Percentiles rank a stretch among this genome's conserved stretches.
Conservation (phyloP, 2,797 vertebrate species). For the Labeo calbasu region DNA sequence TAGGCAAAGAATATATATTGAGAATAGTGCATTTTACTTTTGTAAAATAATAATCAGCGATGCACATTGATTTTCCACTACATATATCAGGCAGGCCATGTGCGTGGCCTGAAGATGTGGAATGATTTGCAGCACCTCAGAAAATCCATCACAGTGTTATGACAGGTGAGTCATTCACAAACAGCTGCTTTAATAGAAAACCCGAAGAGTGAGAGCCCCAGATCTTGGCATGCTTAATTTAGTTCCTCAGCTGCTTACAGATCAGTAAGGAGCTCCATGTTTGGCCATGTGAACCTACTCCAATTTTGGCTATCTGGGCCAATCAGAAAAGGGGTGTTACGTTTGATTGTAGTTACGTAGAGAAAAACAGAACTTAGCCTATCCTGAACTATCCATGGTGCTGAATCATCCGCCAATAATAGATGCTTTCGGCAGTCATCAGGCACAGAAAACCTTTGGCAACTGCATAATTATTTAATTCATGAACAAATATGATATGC, state of each 20-base stretch:
- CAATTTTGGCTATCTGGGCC: conserved; percentile 74
- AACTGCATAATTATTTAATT: not conserved
- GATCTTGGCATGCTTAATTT: conserved; percentile 68
- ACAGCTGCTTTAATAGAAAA: conserved; percentile 34
- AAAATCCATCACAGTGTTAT: not conserved
- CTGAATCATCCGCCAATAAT: conserved; percentile 56
- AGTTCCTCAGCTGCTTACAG: conserved; percentile 54
- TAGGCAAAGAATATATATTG: not conserved
- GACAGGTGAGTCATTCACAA: conserved; percentile 27
- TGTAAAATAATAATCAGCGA: not conserved
- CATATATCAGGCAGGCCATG: not conserved
- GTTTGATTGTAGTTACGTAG: not conserved
- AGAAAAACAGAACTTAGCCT: not conserved
- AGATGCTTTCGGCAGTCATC: not conserved
- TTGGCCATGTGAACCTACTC: conserved; percentile 77
- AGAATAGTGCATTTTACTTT: not conserved
- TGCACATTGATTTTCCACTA: not conserved
- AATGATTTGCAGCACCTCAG: not conserved
- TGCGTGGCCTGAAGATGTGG: not conserved
- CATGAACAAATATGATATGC: not conserved
- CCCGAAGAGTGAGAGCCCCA: not conserved
- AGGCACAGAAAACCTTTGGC: not conserved
- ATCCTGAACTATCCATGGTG: conserved; percentile 70
- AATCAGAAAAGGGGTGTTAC: conserved; percentile 10
- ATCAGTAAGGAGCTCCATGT: conserved; percentile 71